A percentile compares a stretch with the other conserved stretches of the same genome.
These are phyloP conservation scores for Drosophila rhopaloa DNA, from an alignment of 1,140 invertebrate genomes.

Conservation along the genomic window DNA sequence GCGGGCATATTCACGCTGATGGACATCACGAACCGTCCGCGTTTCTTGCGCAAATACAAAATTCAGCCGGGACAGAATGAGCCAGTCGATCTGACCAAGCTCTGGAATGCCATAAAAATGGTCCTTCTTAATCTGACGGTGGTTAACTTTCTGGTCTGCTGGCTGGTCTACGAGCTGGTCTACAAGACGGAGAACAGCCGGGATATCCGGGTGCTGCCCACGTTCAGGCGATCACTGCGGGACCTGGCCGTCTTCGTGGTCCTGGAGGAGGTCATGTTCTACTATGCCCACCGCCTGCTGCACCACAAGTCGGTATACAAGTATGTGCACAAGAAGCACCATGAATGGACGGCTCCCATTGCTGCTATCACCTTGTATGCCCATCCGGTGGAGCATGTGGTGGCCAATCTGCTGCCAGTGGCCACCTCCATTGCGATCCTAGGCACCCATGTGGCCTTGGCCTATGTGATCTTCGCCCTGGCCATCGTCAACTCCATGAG, in stretches of 20 bases:
- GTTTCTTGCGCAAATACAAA: constrained; percentile 89
- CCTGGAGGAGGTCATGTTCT: constrained; percentile 93
- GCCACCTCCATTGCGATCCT: constrained; percentile 91
- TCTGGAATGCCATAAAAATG: constrained; percentile 86
- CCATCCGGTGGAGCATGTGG: constrained; percentile 93
- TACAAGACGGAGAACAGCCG: constrained; percentile 74
- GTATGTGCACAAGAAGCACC: constrained; percentile 93
- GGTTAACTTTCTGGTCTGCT: constrained; percentile 88
- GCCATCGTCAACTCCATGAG: constrained; percentile 92
- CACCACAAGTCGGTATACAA: constrained; percentile 91
- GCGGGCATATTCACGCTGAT: constrained; percentile 90
- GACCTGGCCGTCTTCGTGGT: constrained; percentile 90
- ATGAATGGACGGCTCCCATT: constrained; percentile 93
- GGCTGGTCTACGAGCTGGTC: constrained; percentile 87
- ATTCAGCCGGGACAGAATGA: constrained; percentile 92
- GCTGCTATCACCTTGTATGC: constrained; percentile 93
- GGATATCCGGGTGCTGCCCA: constrained; percentile 89
- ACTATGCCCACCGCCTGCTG: constrained; percentile 93
- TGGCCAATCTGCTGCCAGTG: constrained; percentile 93
- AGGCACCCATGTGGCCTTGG: constrained; percentile 91
- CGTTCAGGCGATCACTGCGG: constrained; percentile 90
- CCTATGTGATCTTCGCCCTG: constrained; percentile 92
- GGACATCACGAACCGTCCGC: constrained; percentile 90
- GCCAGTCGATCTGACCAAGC: constrained; percentile 87
- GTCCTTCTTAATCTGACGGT: constrained; percentile 92